Base-by-base conservation (phyloP, 2,888 invertebrate species). In the Yponomeuta plumbellus region DNA sequence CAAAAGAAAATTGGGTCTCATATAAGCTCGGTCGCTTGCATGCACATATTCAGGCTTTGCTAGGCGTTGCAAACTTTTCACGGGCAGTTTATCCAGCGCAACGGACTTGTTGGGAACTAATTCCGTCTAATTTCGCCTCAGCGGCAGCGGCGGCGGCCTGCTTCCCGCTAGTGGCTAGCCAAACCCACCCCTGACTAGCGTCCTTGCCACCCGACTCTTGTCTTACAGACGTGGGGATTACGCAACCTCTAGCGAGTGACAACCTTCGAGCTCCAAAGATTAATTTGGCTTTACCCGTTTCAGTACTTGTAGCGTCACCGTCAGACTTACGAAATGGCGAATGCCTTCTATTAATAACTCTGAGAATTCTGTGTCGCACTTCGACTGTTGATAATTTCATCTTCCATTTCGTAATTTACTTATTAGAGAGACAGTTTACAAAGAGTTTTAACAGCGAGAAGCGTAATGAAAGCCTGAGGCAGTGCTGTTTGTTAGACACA, bases 41-140 rank as follows among this genome's bases (percentile, higher is more conserved):
- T 52, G 44, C 44, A 17, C 17, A 44, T 17, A 17, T 52, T 52
- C 44, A 13, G 44, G 13, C 44, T 52, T 13, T 17, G 44, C 1
- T 17, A 17, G 3, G 17, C n/a, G 21, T 58, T 8, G 11, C 20
- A 21, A 20, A 58, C 8, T 22, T 58, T 58, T 58, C 58, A 58
- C 21, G 5, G 21, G 61, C 66, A 11, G 77, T 79, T 80, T 80
- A 80, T 76, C 74, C 76, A 73, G 72, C 72, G 73, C 74, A 59
- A 22, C 69, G 71, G 76, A 81, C 79, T 83, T 79, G 81, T 77
- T 79, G 69, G 71, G 69, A 81, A 83, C 81, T 85, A 84, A 84
- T 84, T 83, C 78, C 71, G 71, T 77, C 79, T 80, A 84, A 82
- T 81, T 83, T 80, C 17, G 44, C 44, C 44, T 52, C 44, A 13